phyloP scores from a whole-genome alignment of 2,888 invertebrate species.

The Atrina japonica region DNA sequence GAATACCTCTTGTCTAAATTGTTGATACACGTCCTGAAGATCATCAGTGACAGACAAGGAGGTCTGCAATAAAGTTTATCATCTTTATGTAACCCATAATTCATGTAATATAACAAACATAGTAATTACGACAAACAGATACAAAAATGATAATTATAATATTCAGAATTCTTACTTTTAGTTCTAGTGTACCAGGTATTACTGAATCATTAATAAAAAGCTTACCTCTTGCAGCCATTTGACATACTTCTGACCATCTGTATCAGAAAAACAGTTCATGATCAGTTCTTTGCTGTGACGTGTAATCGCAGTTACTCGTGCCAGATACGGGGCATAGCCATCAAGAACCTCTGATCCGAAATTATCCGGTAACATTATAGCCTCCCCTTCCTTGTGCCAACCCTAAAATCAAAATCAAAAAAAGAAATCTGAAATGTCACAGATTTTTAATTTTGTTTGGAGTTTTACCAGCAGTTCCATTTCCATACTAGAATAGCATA shows the following conservation, averaged over 20 bases:
- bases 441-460: neutral
- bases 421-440: no score
- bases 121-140: no score
- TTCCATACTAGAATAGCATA: neutral
- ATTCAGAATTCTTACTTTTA: no score
- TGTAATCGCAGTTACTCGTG: slow-evolving; percentile 70
- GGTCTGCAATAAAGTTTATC: no score
- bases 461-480: neutral
- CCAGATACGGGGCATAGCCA: slow-evolving; percentile 68
- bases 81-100: no score
- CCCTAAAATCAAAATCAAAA: slow-evolving; percentile 60
- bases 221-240: slow-evolving; percentile 72
- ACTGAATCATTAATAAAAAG: no score
- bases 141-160: no score
- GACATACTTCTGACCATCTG: slow-evolving; percentile 62
- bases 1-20: no score
- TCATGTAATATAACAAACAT: no score
- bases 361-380: slow-evolving; percentile 57
- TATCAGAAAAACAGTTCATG: slow-evolving; percentile 60
- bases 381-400: slow-evolving; percentile 71
- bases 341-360: slow-evolving; percentile 59
- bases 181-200: no score
- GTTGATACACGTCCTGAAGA: no score
- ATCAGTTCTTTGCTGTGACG: slow-evolving; percentile 68
- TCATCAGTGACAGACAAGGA: no score